These are phyloP conservation scores for Lepisosteus osseus DNA, from an alignment of 2,113 vertebrate species.

Conservation along the genomic window DNA sequence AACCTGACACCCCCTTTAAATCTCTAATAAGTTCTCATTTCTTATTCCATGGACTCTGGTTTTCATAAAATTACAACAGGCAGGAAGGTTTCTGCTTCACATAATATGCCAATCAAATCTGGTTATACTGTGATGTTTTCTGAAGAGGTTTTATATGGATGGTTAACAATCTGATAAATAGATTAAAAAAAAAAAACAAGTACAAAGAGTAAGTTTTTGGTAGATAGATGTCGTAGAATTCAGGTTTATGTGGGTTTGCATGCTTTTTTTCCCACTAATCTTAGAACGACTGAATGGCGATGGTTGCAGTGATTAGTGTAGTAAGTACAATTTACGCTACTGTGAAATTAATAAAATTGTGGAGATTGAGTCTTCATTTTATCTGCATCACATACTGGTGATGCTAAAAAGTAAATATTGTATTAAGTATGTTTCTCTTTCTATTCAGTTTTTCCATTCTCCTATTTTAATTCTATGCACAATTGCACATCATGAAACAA, in stretches of 20 bases:
- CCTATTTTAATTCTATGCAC: too few relatives aligned
- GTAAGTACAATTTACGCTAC: too few relatives aligned
- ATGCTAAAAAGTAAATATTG: too few relatives aligned
- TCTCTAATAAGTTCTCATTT: constrained; percentile 42
- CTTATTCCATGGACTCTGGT: constrained; percentile 37
- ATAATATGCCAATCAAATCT: constrained; percentile 46
- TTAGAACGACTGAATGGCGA: too few relatives aligned
- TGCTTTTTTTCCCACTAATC: neutral
- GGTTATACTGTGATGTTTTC: constrained; percentile 40
- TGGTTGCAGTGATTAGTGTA: too few relatives aligned
- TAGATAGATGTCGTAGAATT: neutral
- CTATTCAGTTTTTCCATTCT: too few relatives aligned
- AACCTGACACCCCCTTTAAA: constrained; percentile 7
- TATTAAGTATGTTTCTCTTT: too few relatives aligned
- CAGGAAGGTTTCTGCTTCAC: constrained; percentile 55
- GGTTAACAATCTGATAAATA: constrained; percentile 53
- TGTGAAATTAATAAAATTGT: too few relatives aligned
- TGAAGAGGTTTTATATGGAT: constrained; percentile 43
- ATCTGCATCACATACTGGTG: too few relatives aligned
- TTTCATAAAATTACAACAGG: constrained; percentile 40
- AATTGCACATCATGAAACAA: too few relatives aligned
- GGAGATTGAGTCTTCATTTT: too few relatives aligned
- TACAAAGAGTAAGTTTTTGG: neutral
- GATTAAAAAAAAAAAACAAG: constrained; percentile 41
- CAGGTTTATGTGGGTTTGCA: neutral